Evolutionary conservation across 2,888 invertebrate species (phyloP).

Genomic region (Polydrusus tereticollis): DNA sequence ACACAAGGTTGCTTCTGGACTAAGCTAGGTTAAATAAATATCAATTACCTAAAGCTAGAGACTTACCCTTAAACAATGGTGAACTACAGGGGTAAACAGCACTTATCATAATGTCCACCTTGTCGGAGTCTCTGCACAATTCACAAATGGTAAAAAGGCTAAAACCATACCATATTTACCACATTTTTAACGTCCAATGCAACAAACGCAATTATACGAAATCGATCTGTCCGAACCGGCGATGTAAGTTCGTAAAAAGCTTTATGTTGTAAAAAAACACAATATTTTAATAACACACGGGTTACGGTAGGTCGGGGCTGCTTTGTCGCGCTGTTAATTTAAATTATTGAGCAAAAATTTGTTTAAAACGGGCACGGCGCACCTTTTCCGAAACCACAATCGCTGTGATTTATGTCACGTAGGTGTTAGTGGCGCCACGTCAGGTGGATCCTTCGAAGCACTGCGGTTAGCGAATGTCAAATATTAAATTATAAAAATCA

Average conservation of each 20-base stretch:
- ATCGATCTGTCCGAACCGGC: not conserved
- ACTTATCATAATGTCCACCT: not conserved
- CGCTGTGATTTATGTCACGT: conserved; percentile 20
- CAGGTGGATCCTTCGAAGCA: not conserved
- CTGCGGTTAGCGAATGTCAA: not conserved
- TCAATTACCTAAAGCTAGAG: not conserved
- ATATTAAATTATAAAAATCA: not conserved
- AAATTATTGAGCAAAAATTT: conserved; percentile 41
- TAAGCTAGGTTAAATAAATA: conserved; percentile 5
- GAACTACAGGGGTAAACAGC: not conserved
- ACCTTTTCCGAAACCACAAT: conserved; percentile 20
- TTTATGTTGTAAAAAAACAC: not conserved
- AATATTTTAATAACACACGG: conserved; percentile 6
- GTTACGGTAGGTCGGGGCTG: conserved; percentile 40
- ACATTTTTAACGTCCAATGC: not conserved
- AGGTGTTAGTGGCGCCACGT: not conserved
- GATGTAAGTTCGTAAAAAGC: not conserved
- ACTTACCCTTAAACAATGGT: not conserved
- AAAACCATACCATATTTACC: not conserved
- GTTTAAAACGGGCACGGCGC: conserved; percentile 45
- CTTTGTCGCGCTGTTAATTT: conserved; percentile 42
- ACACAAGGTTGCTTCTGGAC: not conserved
- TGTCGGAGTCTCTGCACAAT: not conserved
- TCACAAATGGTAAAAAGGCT: not conserved
- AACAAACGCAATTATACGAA: not conserved